Percentiles rank a stretch among this genome's conserved stretches.
These are phyloP conservation scores for Agrochola lychnidis DNA, from an alignment of 2,888 invertebrate genomes.

Conservation along the genomic window DNA sequence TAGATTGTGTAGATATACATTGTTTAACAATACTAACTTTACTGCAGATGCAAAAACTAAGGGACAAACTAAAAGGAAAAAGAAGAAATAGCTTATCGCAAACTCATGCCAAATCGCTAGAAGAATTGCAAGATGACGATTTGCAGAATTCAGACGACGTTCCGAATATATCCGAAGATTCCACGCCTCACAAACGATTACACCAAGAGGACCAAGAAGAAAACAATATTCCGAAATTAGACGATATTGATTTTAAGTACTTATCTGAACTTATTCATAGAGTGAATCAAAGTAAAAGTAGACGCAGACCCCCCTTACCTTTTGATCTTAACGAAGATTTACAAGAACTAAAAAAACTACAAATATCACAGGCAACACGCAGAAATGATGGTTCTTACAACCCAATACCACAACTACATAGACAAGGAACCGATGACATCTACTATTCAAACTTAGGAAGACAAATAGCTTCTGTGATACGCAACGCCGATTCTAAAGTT, in stretches of 20 bases:
- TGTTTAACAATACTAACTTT: not conserved
- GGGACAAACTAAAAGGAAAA: conserved; percentile 65
- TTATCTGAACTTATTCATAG: conserved; percentile 84
- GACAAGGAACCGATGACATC: conserved; percentile 71
- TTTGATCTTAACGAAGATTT: conserved; percentile 31
- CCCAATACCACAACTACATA: conserved; percentile 36
- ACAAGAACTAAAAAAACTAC: conserved; percentile 42
- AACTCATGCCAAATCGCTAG: conserved; percentile 28
- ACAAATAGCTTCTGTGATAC: conserved; percentile 84
- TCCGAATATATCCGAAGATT: conserved; percentile 45
- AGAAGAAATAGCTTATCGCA: conserved; percentile 60
- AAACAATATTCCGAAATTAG: conserved; percentile 50
- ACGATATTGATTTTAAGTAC: conserved; percentile 83
- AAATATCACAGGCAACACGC: conserved; percentile 62
- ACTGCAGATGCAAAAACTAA: conserved; percentile 71
- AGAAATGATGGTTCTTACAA: conserved; percentile 38
- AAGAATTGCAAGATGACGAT: conserved; percentile 47
- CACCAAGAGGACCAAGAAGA: conserved; percentile 49
- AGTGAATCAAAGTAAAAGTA: conserved; percentile 73
- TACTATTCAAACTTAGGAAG: conserved; percentile 83
- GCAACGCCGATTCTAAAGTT: conserved; percentile 75
- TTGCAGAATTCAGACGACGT: conserved; percentile 54
- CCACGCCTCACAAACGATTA: conserved; percentile 28
- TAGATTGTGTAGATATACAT: not conserved
- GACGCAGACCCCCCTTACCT: conserved; percentile 20